These are phyloP conservation scores for Drosophila cracens DNA, from an alignment of 2,888 invertebrate genomes.

Conservation along the genomic window DNA sequence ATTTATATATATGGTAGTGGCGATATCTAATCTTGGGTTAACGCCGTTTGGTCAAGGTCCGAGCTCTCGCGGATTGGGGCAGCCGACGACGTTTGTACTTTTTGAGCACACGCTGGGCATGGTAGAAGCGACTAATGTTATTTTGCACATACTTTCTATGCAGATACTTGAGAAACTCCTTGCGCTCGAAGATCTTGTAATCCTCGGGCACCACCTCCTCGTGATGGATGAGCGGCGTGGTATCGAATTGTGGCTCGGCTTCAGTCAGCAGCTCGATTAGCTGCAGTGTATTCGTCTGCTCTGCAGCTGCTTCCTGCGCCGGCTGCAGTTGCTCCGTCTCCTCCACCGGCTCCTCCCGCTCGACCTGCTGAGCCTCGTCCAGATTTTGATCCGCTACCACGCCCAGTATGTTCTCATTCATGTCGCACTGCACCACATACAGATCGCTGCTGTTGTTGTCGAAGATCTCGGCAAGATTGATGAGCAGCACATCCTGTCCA, in stretches of 20 bases:
- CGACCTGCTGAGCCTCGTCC: slow-evolving; percentile 1
- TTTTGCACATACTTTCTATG: slow-evolving; percentile 83
- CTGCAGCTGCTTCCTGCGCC: slow-evolving; percentile 4
- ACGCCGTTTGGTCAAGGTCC: slow-evolving; percentile 15
- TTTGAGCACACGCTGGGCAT: slow-evolving; percentile 82
- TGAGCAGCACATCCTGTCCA: slow-evolving; percentile 81
- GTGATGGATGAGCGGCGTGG: slow-evolving; percentile 81
- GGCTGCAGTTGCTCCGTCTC: slow-evolving; percentile 23
- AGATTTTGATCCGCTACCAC: slow-evolving; percentile 55
- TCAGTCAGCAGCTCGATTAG: slow-evolving; percentile 71
- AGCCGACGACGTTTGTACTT: slow-evolving; percentile 80
- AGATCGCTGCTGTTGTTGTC: slow-evolving; percentile 83
- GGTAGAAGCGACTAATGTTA: slow-evolving; percentile 80
- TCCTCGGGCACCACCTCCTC: slow-evolving; percentile 84
- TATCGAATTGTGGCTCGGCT: slow-evolving; percentile 57
- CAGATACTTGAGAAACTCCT: slow-evolving; percentile 83
- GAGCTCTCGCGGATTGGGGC: slow-evolving; percentile 35
- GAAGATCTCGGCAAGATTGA: slow-evolving; percentile 83
- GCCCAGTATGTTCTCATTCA: slow-evolving; percentile 83
- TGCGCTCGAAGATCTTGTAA: slow-evolving; percentile 73
- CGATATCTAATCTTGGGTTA: slow-evolving; percentile 18
- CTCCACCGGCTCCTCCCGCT: slow-evolving; percentile 26
- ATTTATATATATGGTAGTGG: background rate
- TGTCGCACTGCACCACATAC: slow-evolving; percentile 84
- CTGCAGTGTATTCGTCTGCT: slow-evolving; percentile 65